phyloP scores from a whole-genome alignment of 1,140 invertebrate species.

The Drepana arcuata region DNA sequence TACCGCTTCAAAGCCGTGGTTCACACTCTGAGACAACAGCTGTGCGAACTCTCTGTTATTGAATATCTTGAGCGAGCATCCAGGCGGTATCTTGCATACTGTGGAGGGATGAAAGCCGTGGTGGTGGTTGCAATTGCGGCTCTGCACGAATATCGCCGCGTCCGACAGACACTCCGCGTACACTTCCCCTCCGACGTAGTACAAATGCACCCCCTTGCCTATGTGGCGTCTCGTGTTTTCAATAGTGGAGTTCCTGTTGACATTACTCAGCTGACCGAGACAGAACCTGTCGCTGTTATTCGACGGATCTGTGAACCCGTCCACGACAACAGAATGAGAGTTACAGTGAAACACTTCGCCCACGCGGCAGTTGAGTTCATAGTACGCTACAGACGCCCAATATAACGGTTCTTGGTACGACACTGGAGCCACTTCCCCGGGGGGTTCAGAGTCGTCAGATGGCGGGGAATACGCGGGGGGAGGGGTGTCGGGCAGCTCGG shows the following conservation, averaged over 20 bases:
- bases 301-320: slow-evolving; percentile 97
- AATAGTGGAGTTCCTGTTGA: slow-evolving; percentile 98
- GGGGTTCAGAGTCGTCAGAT: slow-evolving; percentile 77
- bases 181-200: slow-evolving; percentile 98
- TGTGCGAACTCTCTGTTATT: slow-evolving; percentile 98
- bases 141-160: slow-evolving; percentile 97
- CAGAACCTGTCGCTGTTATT: slow-evolving; percentile 96
- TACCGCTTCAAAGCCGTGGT: slow-evolving; percentile 95
- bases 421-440: slow-evolving; percentile 84
- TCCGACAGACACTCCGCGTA: slow-evolving; percentile 97
- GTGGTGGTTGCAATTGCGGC: slow-evolving; percentile 96
- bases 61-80: slow-evolving; percentile 97
- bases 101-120: slow-evolving; percentile 97
- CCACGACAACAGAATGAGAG: slow-evolving; percentile 91
- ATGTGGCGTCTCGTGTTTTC: slow-evolving; percentile 97
- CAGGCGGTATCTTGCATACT: slow-evolving; percentile 95
- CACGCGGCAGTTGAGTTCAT: slow-evolving; percentile 95
- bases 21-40: slow-evolving; percentile 92
- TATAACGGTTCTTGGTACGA: slow-evolving; percentile 93
- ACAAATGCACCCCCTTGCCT: slow-evolving; percentile 96
- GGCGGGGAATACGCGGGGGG: slow-evolving; percentile 94
- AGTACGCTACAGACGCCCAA: slow-evolving; percentile 97
- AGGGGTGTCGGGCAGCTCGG: slow-evolving; percentile 88
- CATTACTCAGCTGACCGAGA: slow-evolving; percentile 95
- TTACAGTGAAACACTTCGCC: slow-evolving; percentile 96